These are phyloP conservation scores for Tenualosa thibaudeaui DNA, from an alignment of 2,797 vertebrate genomes.

Conservation along the genomic window DNA sequence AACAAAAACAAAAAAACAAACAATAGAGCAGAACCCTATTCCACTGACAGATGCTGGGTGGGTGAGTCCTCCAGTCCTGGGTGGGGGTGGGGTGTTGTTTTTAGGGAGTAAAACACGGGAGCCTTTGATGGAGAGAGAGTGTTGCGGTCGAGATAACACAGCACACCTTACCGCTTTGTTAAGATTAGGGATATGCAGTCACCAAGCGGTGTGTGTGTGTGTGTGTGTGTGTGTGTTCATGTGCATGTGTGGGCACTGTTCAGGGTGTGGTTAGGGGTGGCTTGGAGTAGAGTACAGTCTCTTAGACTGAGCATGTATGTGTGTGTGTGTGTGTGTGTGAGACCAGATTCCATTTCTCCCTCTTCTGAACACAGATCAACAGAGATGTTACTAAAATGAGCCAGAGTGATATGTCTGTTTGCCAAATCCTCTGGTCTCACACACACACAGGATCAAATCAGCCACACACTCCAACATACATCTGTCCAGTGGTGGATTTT, in stretches of 20 bases:
- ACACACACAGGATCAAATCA: conserved; percentile 23
- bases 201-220: background rate
- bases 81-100: no score
- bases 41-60: conserved; percentile 11
- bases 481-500: conserved; percentile 38
- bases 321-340: conserved; percentile 3
- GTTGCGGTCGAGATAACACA: background rate
- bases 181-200: conserved; percentile 17
- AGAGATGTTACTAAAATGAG: background rate
- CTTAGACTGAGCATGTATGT: conserved; percentile 4
- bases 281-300: background rate
- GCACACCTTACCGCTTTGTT: background rate
- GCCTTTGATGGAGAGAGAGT: background rate
- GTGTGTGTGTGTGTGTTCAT: background rate
- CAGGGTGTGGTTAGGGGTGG: background rate
- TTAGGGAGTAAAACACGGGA: background rate
- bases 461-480: conserved; percentile 30
- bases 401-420: background rate
- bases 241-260: background rate
- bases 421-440: background rate
- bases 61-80: background rate
- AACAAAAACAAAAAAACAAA: background rate
- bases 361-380: background rate
- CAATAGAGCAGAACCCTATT: background rate
- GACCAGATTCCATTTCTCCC: background rate